Conservation (phyloP, 23 tunicate genomes). For the Styela clava region DNA sequence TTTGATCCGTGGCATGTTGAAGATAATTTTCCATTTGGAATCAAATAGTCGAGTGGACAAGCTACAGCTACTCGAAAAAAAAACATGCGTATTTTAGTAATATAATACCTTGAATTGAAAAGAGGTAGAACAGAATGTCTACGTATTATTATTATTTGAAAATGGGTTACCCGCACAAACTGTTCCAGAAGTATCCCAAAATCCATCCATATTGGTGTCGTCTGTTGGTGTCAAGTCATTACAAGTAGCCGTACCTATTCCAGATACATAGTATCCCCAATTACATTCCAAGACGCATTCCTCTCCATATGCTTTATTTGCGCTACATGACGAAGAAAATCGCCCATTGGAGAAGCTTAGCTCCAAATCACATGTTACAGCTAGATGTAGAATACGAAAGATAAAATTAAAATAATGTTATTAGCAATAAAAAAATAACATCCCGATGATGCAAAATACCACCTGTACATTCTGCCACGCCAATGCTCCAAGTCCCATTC, state of each 20-base stretch:
- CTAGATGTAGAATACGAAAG: background rate
- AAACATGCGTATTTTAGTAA: no score
- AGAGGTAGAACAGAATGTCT: no score
- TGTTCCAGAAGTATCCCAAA: background rate
- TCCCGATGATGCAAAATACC: no score
- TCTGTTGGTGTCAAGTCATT: background rate
- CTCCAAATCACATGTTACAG: background rate
- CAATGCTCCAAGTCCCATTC: background rate
- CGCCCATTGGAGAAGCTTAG: background rate
- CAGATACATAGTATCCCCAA: background rate
- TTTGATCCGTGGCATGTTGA: no score
- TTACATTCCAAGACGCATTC: background rate
- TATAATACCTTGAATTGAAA: no score
- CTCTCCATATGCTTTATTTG: background rate
- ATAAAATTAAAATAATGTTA: no score
- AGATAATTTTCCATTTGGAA: no score
- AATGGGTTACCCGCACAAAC: no score
- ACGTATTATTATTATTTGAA: no score
- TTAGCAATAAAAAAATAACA: no score
- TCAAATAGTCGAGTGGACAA: no score
- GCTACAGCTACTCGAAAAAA: no score
- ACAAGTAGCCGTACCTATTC: background rate
- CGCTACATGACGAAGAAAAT: background rate
- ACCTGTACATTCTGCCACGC: background rate
- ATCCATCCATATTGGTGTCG: background rate